Percentiles rank a stretch among this genome's conserved stretches.
Evolutionary conservation across 2,888 invertebrate genomes (phyloP).

Genomic region (Cataglyphis livida): DNA sequence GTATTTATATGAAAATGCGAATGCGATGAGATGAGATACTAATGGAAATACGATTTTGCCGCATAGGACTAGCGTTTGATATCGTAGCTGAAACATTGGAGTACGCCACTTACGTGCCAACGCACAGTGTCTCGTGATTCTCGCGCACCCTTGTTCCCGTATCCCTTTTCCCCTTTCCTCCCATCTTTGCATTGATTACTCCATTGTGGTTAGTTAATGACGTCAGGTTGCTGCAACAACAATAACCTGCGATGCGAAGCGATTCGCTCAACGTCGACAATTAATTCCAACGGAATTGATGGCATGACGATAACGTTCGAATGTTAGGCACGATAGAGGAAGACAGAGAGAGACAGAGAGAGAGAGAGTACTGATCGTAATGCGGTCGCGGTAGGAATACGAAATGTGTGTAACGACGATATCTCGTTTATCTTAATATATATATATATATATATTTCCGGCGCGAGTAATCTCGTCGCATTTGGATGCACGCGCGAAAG

Average conservation of each 20-base stretch:
- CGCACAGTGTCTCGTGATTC: slow-evolving; percentile 20
- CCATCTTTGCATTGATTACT: slow-evolving; percentile 47
- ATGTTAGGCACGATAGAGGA: not conserved
- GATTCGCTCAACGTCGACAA: slow-evolving; percentile 41
- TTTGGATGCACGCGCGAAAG: not conserved
- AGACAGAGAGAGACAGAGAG: not conserved
- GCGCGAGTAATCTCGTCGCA: slow-evolving; percentile 34
- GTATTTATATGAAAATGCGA: slow-evolving; percentile 39
- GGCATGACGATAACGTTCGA: slow-evolving; percentile 40
- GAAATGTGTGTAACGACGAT: slow-evolving; percentile 18
- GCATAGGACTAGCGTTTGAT: not conserved
- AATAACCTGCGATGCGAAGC: slow-evolving; percentile 35
- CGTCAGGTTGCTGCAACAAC: slow-evolving; percentile 51
- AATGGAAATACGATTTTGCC: slow-evolving; percentile 11
- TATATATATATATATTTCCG: slow-evolving; percentile 34
- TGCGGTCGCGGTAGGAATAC: slow-evolving; percentile 14
- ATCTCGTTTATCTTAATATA: slow-evolving; percentile 43
- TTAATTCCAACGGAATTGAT: slow-evolving; percentile 53
- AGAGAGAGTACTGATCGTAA: not conserved
- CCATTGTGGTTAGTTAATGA: slow-evolving; percentile 52
- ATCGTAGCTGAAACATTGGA: slow-evolving; percentile 7
- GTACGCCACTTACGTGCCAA: slow-evolving; percentile 2
- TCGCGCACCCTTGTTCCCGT: not conserved
- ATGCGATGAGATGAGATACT: not conserved
- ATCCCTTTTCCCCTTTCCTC: not conserved